Conservation (phyloP, 2,888 invertebrate genomes). For the Prionchulus punctatus region DNA sequence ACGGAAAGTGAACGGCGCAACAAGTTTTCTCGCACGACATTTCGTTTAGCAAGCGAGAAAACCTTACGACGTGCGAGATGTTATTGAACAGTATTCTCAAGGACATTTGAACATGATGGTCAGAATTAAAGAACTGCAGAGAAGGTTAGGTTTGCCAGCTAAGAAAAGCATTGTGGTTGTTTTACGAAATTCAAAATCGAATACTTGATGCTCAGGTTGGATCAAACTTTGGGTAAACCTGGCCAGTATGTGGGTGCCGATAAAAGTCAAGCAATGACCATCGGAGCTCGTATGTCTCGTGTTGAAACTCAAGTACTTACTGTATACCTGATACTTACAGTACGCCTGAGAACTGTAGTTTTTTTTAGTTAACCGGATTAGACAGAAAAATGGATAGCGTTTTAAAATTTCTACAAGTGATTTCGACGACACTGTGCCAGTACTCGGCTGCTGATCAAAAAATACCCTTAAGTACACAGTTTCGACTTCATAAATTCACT, state of each 20-base stretch:
- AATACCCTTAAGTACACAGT: no score
- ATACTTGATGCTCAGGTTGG: conserved; percentile 46
- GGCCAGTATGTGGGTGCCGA: conserved; percentile 54
- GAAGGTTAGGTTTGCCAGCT: conserved; percentile 29
- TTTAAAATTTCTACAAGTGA: no score
- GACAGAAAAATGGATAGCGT: no score
- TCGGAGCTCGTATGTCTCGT: conserved; percentile 55
- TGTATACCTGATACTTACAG: no score
- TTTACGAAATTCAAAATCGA: no score
- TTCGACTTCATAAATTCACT: no score
- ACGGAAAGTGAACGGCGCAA: not conserved
- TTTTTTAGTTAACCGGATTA: no score
- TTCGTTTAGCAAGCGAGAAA: conserved; percentile 54
- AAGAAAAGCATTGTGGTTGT: not conserved
- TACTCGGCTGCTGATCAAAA: no score
- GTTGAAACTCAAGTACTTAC: conserved; percentile 67
- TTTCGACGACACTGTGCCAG: no score
- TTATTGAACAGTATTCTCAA: conserved; percentile 69
- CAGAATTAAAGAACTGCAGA: conserved; percentile 51
- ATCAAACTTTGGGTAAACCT: conserved; percentile 65
- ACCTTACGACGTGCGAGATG: conserved; percentile 67
- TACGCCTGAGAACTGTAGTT: no score
- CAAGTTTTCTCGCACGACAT: not conserved
- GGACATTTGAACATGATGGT: conserved; percentile 77
- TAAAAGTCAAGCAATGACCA: conserved; percentile 58